Conservation (phyloP, 2,888 invertebrate species). For the Psococerastis gibbosa region DNA sequence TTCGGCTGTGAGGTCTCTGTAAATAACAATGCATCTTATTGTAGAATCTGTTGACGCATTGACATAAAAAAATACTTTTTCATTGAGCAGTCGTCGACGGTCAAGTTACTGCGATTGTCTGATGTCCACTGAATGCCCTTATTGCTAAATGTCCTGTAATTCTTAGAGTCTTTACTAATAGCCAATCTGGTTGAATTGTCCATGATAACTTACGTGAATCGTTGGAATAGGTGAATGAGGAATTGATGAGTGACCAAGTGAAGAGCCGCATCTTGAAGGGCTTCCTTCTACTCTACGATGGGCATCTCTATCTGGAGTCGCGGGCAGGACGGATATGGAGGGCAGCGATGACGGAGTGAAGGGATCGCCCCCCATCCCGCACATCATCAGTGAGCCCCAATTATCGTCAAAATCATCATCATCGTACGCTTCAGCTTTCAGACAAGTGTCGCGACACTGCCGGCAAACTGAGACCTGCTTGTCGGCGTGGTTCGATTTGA, state of each 20-base stretch:
- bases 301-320: conserved; percentile 15
- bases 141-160: no score
- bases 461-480: conserved; percentile 48
- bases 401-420: conserved; percentile 35
- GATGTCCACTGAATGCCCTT: no score
- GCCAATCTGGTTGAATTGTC: no score
- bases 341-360: conserved; percentile 15
- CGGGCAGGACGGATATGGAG: conserved; percentile 16
- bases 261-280: background rate
- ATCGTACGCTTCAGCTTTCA: conserved; percentile 20
- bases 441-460: conserved; percentile 60
- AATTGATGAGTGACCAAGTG: background rate
- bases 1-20: conserved; percentile 6
- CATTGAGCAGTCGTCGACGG: no score
- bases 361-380: conserved; percentile 31
- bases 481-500: conserved; percentile 31
- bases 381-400: conserved; percentile 43
- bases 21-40: no score
- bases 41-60: no score
- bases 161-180: no score
- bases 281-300: background rate
- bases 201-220: background rate
- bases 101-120: no score
- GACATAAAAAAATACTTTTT: no score
- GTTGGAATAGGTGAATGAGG: background rate